These are phyloP conservation scores for Ceratitis capitata DNA, from an alignment of 1,140 invertebrate genomes.

Conservation along the genomic window DNA sequence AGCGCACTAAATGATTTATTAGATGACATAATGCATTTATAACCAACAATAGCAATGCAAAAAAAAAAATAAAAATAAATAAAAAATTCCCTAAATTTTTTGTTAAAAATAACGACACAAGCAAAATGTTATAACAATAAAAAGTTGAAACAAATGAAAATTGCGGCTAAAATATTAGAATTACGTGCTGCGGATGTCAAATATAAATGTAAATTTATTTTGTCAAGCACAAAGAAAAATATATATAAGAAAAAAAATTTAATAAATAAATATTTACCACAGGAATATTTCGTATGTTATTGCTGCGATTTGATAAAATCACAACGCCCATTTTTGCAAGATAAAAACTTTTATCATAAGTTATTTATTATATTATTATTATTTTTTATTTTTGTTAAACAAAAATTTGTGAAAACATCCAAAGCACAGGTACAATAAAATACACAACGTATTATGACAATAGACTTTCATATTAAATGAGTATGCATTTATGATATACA, in stretches of 20 bases:
- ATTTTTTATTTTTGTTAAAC: not conserved
- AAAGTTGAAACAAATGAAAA: not conserved
- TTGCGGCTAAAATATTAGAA: conserved; percentile 14
- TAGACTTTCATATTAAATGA: not conserved
- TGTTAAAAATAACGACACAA: too few relatives aligned
- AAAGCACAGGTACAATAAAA: not conserved
- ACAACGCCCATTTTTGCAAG: too few relatives aligned
- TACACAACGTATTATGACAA: not conserved
- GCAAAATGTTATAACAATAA: not conserved
- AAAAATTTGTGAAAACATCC: not conserved
- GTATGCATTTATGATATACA: not conserved
- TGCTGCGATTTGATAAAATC: too few relatives aligned
- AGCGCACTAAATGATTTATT: not conserved
- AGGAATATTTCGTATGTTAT: not conserved
- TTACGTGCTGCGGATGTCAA: not conserved
- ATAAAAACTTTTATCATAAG: not conserved
- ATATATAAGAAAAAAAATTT: not conserved
- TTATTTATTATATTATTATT: not conserved
- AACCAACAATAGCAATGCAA: not conserved
- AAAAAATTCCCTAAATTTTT: not conserved
- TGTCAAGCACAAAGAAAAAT: not conserved
- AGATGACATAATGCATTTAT: not conserved
- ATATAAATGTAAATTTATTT: not conserved
- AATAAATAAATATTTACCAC: not conserved
- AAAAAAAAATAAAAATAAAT: not conserved